Conservation (phyloP, 2,888 invertebrate species). For the Drepana falcataria region DNA sequence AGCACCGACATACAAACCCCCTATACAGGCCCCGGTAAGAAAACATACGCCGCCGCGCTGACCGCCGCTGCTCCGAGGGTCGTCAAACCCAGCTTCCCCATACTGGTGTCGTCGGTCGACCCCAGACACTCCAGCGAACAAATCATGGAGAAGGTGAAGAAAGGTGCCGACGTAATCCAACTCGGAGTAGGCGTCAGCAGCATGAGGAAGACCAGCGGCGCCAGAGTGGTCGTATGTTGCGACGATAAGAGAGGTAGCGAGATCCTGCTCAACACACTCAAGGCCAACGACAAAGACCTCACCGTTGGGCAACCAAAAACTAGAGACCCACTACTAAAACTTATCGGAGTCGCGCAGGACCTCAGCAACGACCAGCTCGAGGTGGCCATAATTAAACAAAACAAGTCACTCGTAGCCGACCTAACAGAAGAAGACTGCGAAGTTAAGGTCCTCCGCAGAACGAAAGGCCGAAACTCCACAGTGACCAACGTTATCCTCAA, state of each 20-base stretch:
- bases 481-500: not conserved
- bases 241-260: not conserved
- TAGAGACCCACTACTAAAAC: no score
- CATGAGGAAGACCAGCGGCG: not conserved
- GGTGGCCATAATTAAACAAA: not conserved
- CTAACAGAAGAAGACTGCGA: not conserved
- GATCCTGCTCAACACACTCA: not conserved
- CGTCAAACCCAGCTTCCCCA: no score
- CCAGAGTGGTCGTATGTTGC: not conserved
- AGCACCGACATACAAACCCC: no score
- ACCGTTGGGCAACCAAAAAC: not conserved
- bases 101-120: not conserved
- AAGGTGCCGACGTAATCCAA: not conserved
- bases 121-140: not conserved
- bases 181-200: not conserved
- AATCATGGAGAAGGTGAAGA: not conserved
- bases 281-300: not conserved
- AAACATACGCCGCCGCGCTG: no score
- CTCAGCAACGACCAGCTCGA: no score
- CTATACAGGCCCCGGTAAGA: no score
- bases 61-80: no score
- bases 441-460: not conserved
- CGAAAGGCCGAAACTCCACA: not conserved
- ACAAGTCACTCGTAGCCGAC: not conserved
- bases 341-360: no score